Evolutionary conservation across 2,888 invertebrate species (phyloP).

Genomic region (Dicyrtomina minuta): DNA sequence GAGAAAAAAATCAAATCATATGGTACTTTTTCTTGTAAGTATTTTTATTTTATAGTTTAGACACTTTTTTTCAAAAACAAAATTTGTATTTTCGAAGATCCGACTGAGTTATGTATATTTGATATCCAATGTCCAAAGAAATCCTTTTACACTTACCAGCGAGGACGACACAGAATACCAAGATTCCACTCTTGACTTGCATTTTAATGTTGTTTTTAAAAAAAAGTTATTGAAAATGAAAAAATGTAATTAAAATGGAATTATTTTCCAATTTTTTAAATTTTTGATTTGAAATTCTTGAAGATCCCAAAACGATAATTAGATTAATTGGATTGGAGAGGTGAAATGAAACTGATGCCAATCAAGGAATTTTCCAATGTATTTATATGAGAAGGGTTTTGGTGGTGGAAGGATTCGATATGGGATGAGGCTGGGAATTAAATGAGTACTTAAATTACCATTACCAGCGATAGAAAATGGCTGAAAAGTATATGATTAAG

Average conservation of each 20-base stretch:
- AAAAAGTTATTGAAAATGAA: neutral
- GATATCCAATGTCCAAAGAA: no score
- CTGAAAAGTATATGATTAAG: no score
- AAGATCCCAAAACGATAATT: no score
- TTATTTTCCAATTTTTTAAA: neutral
- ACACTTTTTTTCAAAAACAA: no score
- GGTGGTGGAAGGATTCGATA: no score
- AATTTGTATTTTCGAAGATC: no score
- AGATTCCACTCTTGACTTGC: constrained; percentile 12
- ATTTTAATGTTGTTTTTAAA: neutral
- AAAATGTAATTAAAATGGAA: neutral
- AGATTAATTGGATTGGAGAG: no score
- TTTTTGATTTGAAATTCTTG: neutral
- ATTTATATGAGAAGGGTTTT: constrained; percentile 20
- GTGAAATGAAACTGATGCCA: constrained; percentile 8
- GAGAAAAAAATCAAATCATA: neutral
- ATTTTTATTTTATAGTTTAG: no score
- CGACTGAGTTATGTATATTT: no score
- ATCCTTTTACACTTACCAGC: constrained; percentile 17
- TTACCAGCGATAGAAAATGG: no score
- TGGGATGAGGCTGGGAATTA: no score
- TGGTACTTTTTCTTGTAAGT: neutral
- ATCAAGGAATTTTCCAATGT: neutral
- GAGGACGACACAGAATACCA: constrained; percentile 20
- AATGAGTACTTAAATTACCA: no score